Conservation (phyloP, 2,113 vertebrate species). For the Pao palembangensis region DNA sequence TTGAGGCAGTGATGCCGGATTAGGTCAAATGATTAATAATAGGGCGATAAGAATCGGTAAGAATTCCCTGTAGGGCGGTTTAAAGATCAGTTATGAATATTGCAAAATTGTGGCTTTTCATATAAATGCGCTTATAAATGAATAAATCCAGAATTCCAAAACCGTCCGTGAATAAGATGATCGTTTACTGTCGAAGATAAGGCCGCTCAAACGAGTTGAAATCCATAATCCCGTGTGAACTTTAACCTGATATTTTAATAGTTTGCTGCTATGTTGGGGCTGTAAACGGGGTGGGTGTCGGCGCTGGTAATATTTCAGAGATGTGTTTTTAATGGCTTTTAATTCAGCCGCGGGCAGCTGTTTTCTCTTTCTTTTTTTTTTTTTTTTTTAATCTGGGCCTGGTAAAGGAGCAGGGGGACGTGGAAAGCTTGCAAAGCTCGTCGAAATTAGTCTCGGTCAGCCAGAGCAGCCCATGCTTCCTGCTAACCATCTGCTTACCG, state of each 20-base stretch:
- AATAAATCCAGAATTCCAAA: conserved; percentile 14
- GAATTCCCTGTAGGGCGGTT: neutral
- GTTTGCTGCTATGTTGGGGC: conserved; percentile 8
- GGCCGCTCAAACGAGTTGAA: neutral
- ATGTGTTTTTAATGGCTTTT: conserved; percentile 94
- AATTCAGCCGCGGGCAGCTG: conserved; percentile 93
- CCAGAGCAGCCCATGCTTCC: conserved; percentile 90
- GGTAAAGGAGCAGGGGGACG: conserved; percentile 82
- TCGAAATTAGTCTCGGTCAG: conserved; percentile 99
- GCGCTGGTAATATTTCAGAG: conserved; percentile 89
- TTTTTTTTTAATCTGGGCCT: conserved; percentile 80
- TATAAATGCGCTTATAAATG: neutral
- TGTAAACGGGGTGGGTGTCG: conserved; percentile 3
- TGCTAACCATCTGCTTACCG: conserved; percentile 98
- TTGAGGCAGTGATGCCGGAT: too few relatives aligned
- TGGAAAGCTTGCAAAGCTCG: conserved; percentile 95
- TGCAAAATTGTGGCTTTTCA: neutral
- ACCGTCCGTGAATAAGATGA: neutral
- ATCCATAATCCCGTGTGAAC: conserved; percentile 6
- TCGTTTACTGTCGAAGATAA: neutral
- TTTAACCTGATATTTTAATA: conserved; percentile 6
- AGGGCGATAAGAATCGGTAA: too few relatives aligned
- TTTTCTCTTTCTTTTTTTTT: conserved; percentile 71
- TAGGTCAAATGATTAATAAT: too few relatives aligned
- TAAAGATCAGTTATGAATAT: neutral